Evolutionary conservation across 2,113 vertebrate species (phyloP).

Genomic region (Mirza zaza): DNA sequence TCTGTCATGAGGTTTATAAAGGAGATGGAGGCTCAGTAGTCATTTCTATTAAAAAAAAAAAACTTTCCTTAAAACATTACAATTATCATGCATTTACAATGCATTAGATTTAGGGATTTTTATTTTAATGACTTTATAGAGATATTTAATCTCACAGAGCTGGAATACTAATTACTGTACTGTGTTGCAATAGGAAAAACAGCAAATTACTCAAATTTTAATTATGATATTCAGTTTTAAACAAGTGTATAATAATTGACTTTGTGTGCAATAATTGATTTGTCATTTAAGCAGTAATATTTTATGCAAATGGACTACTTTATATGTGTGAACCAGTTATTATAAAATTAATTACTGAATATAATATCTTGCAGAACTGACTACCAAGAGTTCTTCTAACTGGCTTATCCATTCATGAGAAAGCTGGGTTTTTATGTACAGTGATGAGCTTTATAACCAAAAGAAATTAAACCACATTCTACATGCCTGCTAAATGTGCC

Average conservation of each 20-base stretch:
- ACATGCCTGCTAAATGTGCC: slow-evolving; percentile 52
- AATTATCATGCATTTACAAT: slow-evolving; percentile 55
- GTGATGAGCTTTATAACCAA: slow-evolving; percentile 54
- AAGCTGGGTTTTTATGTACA: slow-evolving; percentile 41
- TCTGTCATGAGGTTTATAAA: not conserved
- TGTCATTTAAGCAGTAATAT: slow-evolving; percentile 68
- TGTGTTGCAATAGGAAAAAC: slow-evolving; percentile 69
- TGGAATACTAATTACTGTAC: slow-evolving; percentile 52
- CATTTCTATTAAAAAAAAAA: not conserved
- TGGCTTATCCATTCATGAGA: slow-evolving; percentile 66
- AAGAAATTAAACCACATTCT: slow-evolving; percentile 37
- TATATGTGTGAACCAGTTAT: slow-evolving; percentile 66
- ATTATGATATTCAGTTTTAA: slow-evolving; percentile 69
- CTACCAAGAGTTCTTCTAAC: slow-evolving; percentile 57
- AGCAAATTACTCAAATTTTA: slow-evolving; percentile 76
- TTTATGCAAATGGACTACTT: slow-evolving; percentile 75
- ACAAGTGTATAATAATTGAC: slow-evolving; percentile 70
- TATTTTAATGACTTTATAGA: slow-evolving; percentile 65
- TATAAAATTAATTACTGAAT: slow-evolving; percentile 75
- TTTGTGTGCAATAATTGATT: slow-evolving; percentile 71
- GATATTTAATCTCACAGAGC: slow-evolving; percentile 72
- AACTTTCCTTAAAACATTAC: slow-evolving; percentile 48
- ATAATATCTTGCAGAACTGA: slow-evolving; percentile 65
- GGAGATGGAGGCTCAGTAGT: not conserved
- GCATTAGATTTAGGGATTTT: slow-evolving; percentile 71